phyloP scores from a whole-genome alignment of 92 coral and sea anemone genomes.

The Epizoanthus fatuus region DNA sequence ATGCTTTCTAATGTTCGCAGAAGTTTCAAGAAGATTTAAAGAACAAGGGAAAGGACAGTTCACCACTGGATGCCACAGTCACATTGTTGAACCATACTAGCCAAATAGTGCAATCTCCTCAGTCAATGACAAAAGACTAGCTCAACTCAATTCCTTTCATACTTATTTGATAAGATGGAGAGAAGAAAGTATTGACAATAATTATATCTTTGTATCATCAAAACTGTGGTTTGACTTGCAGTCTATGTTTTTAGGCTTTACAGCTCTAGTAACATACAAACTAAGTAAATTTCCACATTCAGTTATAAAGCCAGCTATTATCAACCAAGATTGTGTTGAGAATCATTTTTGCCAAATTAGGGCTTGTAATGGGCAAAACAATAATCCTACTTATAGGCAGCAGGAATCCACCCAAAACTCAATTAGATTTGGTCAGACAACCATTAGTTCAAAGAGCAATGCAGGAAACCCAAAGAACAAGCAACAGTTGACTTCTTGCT shows the following conservation, averaged over 20 bases:
- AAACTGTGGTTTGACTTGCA: conserved; percentile 60
- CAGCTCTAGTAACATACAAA: conserved; percentile 29
- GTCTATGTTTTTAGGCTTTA: conserved; percentile 52
- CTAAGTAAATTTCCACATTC: conserved; percentile 21
- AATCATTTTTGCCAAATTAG: neutral
- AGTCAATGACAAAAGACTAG: conserved; percentile 7
- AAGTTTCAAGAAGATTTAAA: too few relatives aligned
- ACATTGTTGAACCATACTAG: too few relatives aligned
- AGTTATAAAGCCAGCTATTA: conserved; percentile 56
- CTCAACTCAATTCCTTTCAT: conserved; percentile 22
- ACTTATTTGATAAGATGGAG: conserved; percentile 28
- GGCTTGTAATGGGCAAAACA: too few relatives aligned
- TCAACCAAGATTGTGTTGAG: conserved; percentile 59
- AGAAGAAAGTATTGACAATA: neutral
- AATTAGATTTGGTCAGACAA: conserved; percentile 29
- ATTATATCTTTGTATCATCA: conserved; percentile 39
- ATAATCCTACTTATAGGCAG: neutral
- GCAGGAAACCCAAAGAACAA: conserved; percentile 3
- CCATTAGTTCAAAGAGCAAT: conserved; percentile 34
- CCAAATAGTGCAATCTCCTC: too few relatives aligned
- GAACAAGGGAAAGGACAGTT: too few relatives aligned
- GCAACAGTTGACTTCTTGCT: conserved; percentile 1
- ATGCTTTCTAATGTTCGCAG: too few relatives aligned
- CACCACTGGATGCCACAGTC: too few relatives aligned
- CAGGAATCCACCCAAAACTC: conserved; percentile 45